Evolutionary conservation across 2,888 invertebrate species (phyloP).

Genomic region (Paralinhomoeus sp.): DNA sequence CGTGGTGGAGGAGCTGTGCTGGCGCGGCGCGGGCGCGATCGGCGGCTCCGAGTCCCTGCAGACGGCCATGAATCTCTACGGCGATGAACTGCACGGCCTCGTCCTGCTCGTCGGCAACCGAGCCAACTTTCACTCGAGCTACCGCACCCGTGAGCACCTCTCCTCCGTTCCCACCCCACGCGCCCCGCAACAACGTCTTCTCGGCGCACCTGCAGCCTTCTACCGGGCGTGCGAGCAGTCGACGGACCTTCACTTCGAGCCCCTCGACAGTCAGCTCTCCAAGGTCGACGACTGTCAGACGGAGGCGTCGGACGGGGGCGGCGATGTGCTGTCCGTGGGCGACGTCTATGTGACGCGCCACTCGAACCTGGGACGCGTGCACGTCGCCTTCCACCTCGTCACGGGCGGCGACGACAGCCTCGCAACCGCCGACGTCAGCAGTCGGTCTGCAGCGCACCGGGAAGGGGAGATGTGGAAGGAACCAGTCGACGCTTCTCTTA

Average conservation of each 20-base stretch:
- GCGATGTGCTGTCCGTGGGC: constrained; percentile 16
- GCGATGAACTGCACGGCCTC: constrained; percentile 61
- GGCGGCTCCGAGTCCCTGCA: constrained; percentile 50
- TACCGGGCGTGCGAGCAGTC: constrained; percentile 40
- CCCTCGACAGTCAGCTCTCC: constrained; percentile 57
- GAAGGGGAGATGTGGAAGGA: background rate
- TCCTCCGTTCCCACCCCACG: no score
- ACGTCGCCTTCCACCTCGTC: constrained; percentile 75
- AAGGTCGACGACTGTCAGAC: constrained; percentile 19
- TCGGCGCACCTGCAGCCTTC: no score
- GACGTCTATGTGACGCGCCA: constrained; percentile 28
- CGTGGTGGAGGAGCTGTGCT: constrained; percentile 19
- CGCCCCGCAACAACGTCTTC: no score
- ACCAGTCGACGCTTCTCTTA: constrained; percentile 33
- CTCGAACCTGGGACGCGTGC: constrained; percentile 18
- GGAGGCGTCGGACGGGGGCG: constrained; percentile 11
- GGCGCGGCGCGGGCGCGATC: constrained; percentile 1
- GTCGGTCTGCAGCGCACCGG: constrained; percentile 9
- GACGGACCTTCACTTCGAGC: constrained; percentile 81
- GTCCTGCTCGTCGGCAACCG: constrained; percentile 54
- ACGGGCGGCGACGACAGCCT: constrained; percentile 61
- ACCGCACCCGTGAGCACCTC: constrained; percentile 10
- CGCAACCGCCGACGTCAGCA: constrained; percentile 51
- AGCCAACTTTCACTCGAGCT: constrained; percentile 35
- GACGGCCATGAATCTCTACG: constrained; percentile 76